These are phyloP conservation scores for Manis crassicaudata DNA, from an alignment of 2,797 vertebrate genomes.

Conservation along the genomic window DNA sequence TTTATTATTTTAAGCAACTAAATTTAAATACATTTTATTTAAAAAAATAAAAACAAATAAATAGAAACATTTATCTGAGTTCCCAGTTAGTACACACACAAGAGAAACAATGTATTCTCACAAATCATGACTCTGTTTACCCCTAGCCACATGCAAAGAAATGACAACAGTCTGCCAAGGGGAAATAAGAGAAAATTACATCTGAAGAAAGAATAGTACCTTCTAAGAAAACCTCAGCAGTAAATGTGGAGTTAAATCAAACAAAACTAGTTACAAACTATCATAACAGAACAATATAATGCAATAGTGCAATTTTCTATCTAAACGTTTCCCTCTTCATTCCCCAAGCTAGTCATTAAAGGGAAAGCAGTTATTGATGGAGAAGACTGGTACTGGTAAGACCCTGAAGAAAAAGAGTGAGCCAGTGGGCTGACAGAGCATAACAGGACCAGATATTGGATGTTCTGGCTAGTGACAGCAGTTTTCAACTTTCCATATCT, in stretches of 20 bases:
- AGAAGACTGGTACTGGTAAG: neutral
- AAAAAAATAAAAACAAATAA: neutral
- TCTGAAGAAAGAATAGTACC: neutral
- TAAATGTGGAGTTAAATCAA: neutral
- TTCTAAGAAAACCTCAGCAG: neutral
- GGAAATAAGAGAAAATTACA: neutral
- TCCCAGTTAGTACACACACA: neutral
- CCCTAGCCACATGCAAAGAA: neutral
- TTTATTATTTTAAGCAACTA: constrained; percentile 16
- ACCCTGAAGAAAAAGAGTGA: neutral
- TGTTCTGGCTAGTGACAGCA: neutral
- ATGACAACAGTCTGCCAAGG: neutral
- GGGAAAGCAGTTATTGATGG: neutral
- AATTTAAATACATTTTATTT: neutral
- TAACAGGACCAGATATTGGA: neutral
- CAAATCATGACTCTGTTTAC: neutral
- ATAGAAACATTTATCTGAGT: neutral
- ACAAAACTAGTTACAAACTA: neutral
- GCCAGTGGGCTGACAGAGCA: neutral
- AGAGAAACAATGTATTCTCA: neutral
- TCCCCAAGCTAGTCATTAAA: neutral
- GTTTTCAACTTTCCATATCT: neutral
- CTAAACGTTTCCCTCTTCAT: neutral
- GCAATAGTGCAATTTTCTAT: neutral
- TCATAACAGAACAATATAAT: neutral